Base-by-base conservation (phyloP, 2,888 invertebrate genomes). In the Macaria liturata region DNA sequence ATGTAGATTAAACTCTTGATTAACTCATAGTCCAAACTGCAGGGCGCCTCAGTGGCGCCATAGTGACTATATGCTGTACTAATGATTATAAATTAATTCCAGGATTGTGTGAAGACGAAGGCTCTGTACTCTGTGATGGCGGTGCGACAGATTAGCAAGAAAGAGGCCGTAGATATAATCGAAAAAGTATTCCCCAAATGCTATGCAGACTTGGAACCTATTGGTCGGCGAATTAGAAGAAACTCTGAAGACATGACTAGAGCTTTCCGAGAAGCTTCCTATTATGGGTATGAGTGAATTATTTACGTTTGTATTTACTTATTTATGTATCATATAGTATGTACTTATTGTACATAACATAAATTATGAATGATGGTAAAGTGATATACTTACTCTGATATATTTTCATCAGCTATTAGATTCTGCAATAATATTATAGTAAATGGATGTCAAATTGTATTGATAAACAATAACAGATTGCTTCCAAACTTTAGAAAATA, bases 51-150 rank as follows among this genome's bases (percentile, higher is more conserved):
- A n/a, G n/a, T n/a, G n/a, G n/a, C n/a, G n/a, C n/a, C n/a, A n/a
- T n/a, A n/a, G n/a, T n/a, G n/a, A n/a, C n/a, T n/a, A n/a, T 20
- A 20, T 20, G 20, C 1, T 20, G 20, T 37, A 20, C 2, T 20
- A 2, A 20, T 20, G 20, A 20, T 20, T 2, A 20, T 20, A 1
- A 20, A 20, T 20, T 20, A 20, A 39, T 80, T 92, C 20, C 79
- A 96, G 95, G 94, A 96, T 68, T 99, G 99, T 88, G 98, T 99
- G 0, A 97, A 96, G 84, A 94, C 94, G 1, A 97, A 98, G 91
- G 98, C 99, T 0, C 74, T 96, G 32, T 93, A 95, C 66, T 98
- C 98, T 0, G 94, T 99, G 1, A 73, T 97, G 68, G 95, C 97
- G 49, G 97, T 97, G 0, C 93, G 97, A 54, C 94, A 96, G 72